Percentiles rank a stretch among this genome's conserved stretches.
Evolutionary conservation across 1,140 invertebrate genomes (phyloP).

Genomic region (Meloidogyne chitwoodi): DNA sequence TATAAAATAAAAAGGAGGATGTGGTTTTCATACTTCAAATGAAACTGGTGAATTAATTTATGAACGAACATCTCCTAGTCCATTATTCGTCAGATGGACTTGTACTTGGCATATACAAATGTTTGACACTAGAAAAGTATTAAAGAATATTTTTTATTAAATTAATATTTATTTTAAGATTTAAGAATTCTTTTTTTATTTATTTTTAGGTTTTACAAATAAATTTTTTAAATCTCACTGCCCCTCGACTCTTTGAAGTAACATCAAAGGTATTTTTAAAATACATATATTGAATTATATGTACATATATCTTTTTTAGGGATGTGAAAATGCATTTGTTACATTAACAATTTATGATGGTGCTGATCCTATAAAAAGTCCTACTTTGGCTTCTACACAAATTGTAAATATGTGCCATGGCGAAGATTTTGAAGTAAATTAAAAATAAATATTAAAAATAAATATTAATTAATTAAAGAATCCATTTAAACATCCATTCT

Average conservation of each 20-base stretch:
- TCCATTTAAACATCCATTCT: neutral
- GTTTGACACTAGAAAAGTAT: slow-evolving; percentile 40
- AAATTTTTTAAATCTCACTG: slow-evolving; percentile 18
- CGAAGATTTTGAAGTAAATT: slow-evolving; percentile 8
- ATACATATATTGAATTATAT: neutral
- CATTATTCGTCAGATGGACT: slow-evolving; percentile 18
- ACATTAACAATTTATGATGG: slow-evolving; percentile 33
- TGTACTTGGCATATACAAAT: slow-evolving; percentile 38
- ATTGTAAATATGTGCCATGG: slow-evolving; percentile 31
- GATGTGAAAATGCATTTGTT: slow-evolving; percentile 20
- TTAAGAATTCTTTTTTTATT: neutral
- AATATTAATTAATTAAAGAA: neutral
- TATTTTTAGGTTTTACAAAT: slow-evolving; percentile 25
- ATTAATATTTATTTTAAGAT: neutral
- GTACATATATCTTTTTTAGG: neutral
- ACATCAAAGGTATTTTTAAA: slow-evolving; percentile 23
- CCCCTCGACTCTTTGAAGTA: slow-evolving; percentile 24
- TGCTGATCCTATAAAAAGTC: slow-evolving; percentile 8
- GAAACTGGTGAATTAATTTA: slow-evolving; percentile 35
- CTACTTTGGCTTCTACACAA: slow-evolving; percentile 1
- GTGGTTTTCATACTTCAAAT: slow-evolving; percentile 32
- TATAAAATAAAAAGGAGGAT: slow-evolving; percentile 12
- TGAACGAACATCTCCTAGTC: slow-evolving; percentile 5
- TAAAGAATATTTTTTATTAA: neutral
- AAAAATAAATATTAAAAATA: neutral